Evolutionary conservation across 2,797 vertebrate genomes (phyloP).

Genomic region (Psittacula echo): DNA sequence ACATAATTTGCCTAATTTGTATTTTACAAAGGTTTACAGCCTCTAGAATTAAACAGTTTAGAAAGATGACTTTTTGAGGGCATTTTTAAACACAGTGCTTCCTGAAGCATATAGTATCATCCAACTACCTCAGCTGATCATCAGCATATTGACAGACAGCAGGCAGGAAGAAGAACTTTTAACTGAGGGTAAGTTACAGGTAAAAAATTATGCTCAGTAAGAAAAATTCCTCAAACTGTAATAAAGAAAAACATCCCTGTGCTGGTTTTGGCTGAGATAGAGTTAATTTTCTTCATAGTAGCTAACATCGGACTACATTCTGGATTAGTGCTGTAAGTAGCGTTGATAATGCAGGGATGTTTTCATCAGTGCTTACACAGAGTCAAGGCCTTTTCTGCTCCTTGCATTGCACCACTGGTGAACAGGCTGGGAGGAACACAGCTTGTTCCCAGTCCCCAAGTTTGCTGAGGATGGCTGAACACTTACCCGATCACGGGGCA

Average conservation of each 20-base stretch:
- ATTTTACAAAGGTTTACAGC: background rate
- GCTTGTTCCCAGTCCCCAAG: background rate
- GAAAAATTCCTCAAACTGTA: background rate
- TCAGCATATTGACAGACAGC: background rate
- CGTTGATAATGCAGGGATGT: fast-evolving
- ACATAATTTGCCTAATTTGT: background rate
- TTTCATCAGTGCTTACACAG: background rate
- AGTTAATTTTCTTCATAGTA: background rate
- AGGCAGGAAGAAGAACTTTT: background rate
- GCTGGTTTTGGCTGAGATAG: background rate
- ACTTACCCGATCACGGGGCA: fast-evolving
- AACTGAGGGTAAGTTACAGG: background rate
- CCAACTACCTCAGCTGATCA: background rate
- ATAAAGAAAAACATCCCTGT: background rate
- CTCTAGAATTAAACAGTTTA: background rate
- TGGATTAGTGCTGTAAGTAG: background rate
- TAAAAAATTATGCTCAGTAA: background rate
- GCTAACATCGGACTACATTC: background rate
- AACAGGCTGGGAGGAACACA: background rate
- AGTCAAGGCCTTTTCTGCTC: background rate
- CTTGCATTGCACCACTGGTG: fast-evolving
- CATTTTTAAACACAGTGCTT: background rate
- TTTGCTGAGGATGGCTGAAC: background rate
- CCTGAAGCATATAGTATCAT: background rate
- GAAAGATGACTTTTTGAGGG: background rate